Evolutionary conservation across 2,888 invertebrate species (phyloP).

Genomic region (Calliscelio sp.): DNA sequence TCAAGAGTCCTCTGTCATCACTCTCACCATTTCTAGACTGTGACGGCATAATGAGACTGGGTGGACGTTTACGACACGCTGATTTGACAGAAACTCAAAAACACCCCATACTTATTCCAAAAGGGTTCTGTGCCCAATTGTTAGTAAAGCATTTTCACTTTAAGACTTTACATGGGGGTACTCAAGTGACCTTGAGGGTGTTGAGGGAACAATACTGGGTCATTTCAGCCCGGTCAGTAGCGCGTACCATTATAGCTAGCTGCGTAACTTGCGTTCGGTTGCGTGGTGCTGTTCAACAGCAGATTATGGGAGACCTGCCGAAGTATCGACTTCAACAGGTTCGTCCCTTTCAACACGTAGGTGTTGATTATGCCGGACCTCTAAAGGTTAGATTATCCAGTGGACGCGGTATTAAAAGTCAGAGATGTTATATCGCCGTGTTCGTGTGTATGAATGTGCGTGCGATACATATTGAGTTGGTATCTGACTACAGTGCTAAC

Average conservation of each 20-base stretch:
- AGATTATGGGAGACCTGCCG: neutral
- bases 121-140: neutral
- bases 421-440: neutral
- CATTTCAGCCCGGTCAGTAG: neutral
- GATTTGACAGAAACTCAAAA: neutral
- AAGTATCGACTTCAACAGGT: neutral
- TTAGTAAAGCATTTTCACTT: neutral
- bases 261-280: neutral
- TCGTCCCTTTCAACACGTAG: neutral
- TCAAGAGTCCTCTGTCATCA: neutral
- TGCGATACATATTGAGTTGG: conserved; percentile 13
- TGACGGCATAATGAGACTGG: neutral
- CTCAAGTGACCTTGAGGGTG: conserved; percentile 19
- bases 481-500: neutral
- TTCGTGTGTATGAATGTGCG: neutral
- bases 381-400: neutral
- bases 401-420: neutral
- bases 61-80: conserved; percentile 2
- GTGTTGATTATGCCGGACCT: conserved; percentile 10
- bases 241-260: neutral
- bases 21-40: conserved; percentile 5
- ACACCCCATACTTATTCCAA: conserved; percentile 14
- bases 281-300: neutral
- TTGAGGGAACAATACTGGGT: conserved; percentile 35
- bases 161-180: conserved; percentile 11